Percentiles rank a stretch among this genome's conserved stretches.
These are phyloP conservation scores for Limenitis camilla DNA, from an alignment of 2,888 invertebrate species.

Conservation along the genomic window DNA sequence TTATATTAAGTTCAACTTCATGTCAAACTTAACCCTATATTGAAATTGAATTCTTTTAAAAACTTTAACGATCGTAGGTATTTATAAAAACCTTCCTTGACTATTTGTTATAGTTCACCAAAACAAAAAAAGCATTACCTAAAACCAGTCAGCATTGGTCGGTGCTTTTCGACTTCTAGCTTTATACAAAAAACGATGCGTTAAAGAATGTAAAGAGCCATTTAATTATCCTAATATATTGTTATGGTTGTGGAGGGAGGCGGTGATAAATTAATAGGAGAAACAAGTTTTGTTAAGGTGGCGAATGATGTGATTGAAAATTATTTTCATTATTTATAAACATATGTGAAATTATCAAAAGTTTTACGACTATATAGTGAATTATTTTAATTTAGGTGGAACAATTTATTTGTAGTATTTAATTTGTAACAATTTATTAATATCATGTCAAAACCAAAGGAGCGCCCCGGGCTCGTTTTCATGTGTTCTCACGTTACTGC, in stretches of 20 bases:
- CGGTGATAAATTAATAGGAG: conserved; percentile 63
- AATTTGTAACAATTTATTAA: not conserved
- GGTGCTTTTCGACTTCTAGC: conserved; percentile 66
- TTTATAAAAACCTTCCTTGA: conserved; percentile 58
- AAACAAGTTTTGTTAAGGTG: conserved; percentile 45
- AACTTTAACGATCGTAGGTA: conserved; percentile 8
- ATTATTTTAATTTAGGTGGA: not conserved
- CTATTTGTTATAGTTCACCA: conserved; percentile 70
- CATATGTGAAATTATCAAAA: not conserved
- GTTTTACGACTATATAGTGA: not conserved
- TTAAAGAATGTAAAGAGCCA: conserved; percentile 74
- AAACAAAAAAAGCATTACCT: conserved; percentile 59
- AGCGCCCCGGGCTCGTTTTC: conserved; percentile 1
- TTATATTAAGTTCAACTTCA: too few species aligned
- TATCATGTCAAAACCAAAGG: not conserved
- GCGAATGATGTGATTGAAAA: conserved; percentile 41
- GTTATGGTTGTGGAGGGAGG: conserved; percentile 68
- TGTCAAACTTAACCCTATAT: not conserved
- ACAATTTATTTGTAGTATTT: not conserved
- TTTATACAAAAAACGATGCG: conserved; percentile 69
- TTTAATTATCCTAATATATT: conserved; percentile 75
- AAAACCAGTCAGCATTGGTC: conserved; percentile 72
- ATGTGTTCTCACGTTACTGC: conserved; percentile 45
- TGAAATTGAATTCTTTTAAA: not conserved
- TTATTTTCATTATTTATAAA: conserved; percentile 24